Percentiles rank a stretch among this genome's conserved stretches.
Evolutionary conservation across 2,113 vertebrate species (phyloP).

Genomic region (Crypturellus undulatus): DNA sequence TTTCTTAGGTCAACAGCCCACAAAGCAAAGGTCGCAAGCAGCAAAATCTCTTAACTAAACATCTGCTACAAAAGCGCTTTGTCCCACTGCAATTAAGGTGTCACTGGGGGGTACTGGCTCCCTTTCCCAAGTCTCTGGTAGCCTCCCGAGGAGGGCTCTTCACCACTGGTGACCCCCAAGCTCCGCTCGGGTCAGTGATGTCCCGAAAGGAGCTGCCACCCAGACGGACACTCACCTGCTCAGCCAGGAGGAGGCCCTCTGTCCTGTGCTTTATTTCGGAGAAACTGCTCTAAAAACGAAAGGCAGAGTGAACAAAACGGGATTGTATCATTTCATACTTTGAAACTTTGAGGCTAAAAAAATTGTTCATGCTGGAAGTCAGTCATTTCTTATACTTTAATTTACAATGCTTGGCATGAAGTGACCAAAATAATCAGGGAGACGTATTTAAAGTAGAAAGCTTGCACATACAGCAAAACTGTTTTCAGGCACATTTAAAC

Average conservation of each 20-base stretch:
- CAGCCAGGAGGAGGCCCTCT: neutral
- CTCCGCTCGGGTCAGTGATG: accelerated
- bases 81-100: neutral
- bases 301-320: neutral
- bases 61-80: neutral
- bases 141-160: neutral
- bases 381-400: neutral
- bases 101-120: neutral
- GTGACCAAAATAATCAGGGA: neutral
- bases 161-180: neutral
- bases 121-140: neutral
- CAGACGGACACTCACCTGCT: accelerated
- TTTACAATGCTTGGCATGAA: neutral
- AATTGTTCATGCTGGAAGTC: neutral
- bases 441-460: neutral
- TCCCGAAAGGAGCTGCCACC: neutral
- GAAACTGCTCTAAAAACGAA: neutral
- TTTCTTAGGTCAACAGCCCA: constrained; percentile 39
- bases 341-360: neutral
- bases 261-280: accelerated
- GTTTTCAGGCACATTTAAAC: neutral
- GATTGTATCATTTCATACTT: neutral
- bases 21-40: constrained; percentile 7
- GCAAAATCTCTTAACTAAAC: neutral
- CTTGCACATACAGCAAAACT: neutral